Conservation (phyloP, 2,797 vertebrate genomes). For the Gymnodraco acuticeps region DNA sequence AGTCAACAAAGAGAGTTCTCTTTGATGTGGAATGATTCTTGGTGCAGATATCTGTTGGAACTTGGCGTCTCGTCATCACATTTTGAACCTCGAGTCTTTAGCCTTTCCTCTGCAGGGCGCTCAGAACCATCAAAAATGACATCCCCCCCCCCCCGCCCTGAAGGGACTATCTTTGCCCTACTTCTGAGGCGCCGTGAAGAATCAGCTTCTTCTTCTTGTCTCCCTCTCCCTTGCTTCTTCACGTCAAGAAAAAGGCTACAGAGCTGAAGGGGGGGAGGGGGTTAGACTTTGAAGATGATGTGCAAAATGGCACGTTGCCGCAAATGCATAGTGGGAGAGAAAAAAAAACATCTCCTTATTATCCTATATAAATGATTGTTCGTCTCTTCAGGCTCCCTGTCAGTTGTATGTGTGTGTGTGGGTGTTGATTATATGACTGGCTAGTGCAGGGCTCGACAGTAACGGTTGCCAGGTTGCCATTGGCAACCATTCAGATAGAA, state of each 20-base stretch:
- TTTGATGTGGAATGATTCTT: constrained; percentile 51
- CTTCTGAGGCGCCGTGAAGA: constrained; percentile 80
- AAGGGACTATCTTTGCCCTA: constrained; percentile 81
- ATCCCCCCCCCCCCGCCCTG: constrained; percentile 60
- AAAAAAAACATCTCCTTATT: constrained; percentile 34
- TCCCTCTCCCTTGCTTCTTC: constrained; percentile 49
- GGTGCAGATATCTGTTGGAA: constrained; percentile 25
- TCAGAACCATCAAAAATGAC: constrained; percentile 55
- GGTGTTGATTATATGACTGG: constrained; percentile 11
- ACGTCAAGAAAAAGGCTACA: constrained; percentile 62
- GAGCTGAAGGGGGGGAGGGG: constrained; percentile 52
- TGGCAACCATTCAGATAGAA: no score
- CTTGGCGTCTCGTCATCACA: constrained; percentile 23
- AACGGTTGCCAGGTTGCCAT: no score
- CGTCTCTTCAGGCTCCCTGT: constrained; percentile 1
- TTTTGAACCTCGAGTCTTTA: constrained; percentile 40
- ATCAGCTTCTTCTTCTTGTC: constrained; percentile 65
- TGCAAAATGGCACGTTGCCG: constrained; percentile 56
- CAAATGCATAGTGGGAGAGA: constrained; percentile 22
- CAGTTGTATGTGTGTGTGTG: no score
- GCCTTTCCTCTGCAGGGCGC: constrained; percentile 32
- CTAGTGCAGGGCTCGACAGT: not conserved
- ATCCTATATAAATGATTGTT: constrained; percentile 41
- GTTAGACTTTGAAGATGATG: constrained; percentile 63
- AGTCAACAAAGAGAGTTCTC: constrained; percentile 23